Conservation (phyloP, 2,113 vertebrate genomes). For the Sciurus niger region DNA sequence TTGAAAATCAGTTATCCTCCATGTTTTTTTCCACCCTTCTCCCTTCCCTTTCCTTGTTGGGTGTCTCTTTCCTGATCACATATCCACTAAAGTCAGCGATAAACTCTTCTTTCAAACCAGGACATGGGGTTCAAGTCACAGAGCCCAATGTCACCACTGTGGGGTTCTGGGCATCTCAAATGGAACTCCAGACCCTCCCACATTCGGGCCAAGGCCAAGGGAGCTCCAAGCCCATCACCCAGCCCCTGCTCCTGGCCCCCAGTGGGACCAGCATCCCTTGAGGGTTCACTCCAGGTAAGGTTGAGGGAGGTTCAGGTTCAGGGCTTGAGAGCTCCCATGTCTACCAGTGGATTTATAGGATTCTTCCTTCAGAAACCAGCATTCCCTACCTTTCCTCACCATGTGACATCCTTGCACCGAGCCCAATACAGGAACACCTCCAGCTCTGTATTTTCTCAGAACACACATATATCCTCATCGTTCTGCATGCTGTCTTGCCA, state of each 20-base stretch:
- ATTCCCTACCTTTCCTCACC: no score
- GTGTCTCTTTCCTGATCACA: background rate
- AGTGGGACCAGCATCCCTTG: no score
- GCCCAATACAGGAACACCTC: no score
- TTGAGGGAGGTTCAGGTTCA: background rate
- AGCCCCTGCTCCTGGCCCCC: background rate
- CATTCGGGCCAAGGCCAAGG: background rate
- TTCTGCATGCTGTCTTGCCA: background rate
- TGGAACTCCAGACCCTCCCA: background rate
- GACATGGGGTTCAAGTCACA: background rate
- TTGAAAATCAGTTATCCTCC: background rate
- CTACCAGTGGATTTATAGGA: background rate
- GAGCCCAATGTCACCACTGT: no score
- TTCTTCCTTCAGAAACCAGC: background rate
- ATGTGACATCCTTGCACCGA: background rate
- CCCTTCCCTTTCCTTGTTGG: background rate
- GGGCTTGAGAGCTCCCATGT: background rate
- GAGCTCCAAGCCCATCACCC: background rate
- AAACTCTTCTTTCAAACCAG: background rate
- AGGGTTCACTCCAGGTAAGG: background rate
- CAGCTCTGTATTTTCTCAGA: background rate
- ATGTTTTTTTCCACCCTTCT: background rate
- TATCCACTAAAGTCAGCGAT: background rate
- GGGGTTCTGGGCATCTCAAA: background rate
- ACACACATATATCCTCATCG: background rate